Conservation (phyloP, 2,113 vertebrate genomes). For the Oplegnathus fasciatus region DNA sequence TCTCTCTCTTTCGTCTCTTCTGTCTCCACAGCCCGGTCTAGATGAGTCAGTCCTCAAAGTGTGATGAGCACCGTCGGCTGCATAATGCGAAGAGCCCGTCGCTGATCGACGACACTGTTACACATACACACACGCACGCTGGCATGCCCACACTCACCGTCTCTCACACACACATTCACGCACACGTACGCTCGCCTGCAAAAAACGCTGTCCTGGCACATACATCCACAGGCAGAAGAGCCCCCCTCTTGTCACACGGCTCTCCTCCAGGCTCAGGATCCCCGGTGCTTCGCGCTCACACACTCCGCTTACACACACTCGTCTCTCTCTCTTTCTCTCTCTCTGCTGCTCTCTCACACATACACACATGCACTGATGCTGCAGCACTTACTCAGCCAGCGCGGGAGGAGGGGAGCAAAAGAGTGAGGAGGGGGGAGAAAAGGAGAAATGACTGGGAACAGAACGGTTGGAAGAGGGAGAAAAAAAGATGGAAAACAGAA, state of each 20-base stretch:
- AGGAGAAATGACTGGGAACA: constrained; percentile 66
- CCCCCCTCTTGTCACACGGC: constrained; percentile 71
- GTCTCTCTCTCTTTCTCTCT: constrained; percentile 44
- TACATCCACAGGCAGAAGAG: constrained; percentile 77
- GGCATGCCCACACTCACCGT: constrained; percentile 62
- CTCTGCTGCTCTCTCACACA: constrained; percentile 52
- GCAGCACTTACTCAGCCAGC: constrained; percentile 83
- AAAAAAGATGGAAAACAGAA: constrained; percentile 40
- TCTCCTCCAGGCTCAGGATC: constrained; percentile 74
- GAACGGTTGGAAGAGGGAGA: constrained; percentile 45
- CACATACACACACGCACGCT: constrained; percentile 50
- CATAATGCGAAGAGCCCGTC: constrained; percentile 74
- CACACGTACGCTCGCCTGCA: constrained; percentile 51
- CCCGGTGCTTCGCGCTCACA: constrained; percentile 75
- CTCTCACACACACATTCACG: constrained; percentile 51
- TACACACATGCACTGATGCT: constrained; percentile 82
- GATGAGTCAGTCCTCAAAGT: constrained; percentile 80
- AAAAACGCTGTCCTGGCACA: constrained; percentile 69
- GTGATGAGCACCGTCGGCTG: constrained; percentile 75
- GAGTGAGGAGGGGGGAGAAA: constrained; percentile 57
- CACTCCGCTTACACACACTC: constrained; percentile 73
- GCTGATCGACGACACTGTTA: constrained; percentile 75
- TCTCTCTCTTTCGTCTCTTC: constrained; percentile 19
- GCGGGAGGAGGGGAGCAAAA: constrained; percentile 78
- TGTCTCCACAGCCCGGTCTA: constrained; percentile 53